Percentiles rank a stretch among this genome's conserved stretches.
These are phyloP conservation scores for Chironomus riparius DNA, from an alignment of 2,888 invertebrate genomes.

Conservation along the genomic window DNA sequence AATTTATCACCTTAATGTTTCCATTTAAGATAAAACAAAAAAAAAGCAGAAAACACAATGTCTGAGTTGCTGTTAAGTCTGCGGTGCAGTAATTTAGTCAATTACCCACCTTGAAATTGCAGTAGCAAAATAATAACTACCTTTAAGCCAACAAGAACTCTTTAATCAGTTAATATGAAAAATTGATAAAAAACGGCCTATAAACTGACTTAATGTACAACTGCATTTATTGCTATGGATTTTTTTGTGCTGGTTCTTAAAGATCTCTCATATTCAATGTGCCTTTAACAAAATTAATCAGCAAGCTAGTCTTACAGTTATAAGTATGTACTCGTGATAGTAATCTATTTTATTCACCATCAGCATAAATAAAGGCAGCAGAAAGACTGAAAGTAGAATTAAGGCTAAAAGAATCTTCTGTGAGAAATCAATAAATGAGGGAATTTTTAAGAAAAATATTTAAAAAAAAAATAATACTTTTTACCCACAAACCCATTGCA, in stretches of 20 bases:
- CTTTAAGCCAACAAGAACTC: background rate
- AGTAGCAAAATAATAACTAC: background rate
- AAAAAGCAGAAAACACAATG: background rate
- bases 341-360: background rate
- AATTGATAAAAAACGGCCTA: background rate
- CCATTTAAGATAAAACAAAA: background rate
- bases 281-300: background rate
- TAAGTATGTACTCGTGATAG: background rate
- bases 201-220: too few relatives aligned
- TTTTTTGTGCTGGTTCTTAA: too few relatives aligned
- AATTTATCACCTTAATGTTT: background rate
- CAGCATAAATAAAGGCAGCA: background rate
- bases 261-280: background rate
- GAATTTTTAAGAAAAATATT: background rate
- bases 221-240: too few relatives aligned
- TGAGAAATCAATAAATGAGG: conserved; percentile 5
- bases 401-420: background rate
- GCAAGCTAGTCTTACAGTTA: background rate
- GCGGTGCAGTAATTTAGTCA: background rate
- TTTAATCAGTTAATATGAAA: background rate
- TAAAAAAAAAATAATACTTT: background rate
- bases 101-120: background rate
- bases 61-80: background rate
- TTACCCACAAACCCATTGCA: background rate
- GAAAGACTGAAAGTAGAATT: background rate